These are phyloP conservation scores for Linurgus olivaceus DNA, from an alignment of 2,797 vertebrate genomes.

Conservation along the genomic window DNA sequence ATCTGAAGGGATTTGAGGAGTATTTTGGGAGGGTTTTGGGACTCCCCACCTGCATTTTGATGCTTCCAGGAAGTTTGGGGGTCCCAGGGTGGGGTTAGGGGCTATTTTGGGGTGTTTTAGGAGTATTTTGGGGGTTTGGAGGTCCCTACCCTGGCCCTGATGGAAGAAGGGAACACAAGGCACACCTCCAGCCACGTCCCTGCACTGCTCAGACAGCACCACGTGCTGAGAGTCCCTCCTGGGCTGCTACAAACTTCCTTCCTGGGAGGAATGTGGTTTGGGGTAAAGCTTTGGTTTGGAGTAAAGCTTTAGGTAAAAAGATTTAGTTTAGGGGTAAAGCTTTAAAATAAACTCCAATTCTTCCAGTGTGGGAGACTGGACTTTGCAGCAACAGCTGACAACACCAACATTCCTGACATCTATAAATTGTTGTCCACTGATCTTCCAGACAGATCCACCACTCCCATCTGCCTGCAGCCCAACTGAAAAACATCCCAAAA, in stretches of 20 bases:
- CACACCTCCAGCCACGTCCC: not conserved
- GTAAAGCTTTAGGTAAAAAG: not conserved
- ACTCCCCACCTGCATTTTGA: too few relatives aligned
- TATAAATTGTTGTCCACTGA: not conserved
- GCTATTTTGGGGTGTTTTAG: too few relatives aligned
- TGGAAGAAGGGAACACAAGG: not conserved
- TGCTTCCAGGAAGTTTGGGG: too few relatives aligned
- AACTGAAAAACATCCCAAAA: not conserved
- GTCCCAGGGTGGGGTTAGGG: too few relatives aligned
- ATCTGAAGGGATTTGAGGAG: too few relatives aligned
- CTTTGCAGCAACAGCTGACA: not conserved
- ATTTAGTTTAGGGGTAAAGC: not conserved
- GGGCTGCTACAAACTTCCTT: not conserved
- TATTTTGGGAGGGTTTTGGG: too few relatives aligned
- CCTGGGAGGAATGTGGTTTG: not conserved
- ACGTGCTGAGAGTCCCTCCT: not conserved
- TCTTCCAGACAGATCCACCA: not conserved
- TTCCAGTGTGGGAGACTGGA: rapidly evolving
- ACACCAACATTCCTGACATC: not conserved
- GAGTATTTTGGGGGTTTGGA: too few relatives aligned
- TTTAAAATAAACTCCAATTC: not conserved
- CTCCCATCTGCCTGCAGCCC: not conserved
- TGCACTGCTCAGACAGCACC: not conserved
- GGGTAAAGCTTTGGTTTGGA: not conserved
- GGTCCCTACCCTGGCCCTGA: not conserved